phyloP scores from a whole-genome alignment of 23 tunicate species.

The Clavelina lepadiformis region DNA sequence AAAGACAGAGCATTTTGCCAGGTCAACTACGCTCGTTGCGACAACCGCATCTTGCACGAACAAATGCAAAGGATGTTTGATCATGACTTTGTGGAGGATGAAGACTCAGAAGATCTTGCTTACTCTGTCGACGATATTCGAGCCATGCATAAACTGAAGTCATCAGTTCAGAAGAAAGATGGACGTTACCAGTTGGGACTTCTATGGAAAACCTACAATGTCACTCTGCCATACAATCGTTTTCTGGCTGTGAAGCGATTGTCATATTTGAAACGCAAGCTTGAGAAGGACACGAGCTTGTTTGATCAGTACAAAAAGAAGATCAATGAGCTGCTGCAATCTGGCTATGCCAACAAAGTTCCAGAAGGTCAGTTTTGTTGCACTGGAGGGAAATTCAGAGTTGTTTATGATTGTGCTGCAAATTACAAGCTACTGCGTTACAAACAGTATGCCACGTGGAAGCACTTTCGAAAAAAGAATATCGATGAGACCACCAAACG shows the following conservation, averaged over 20 bases:
- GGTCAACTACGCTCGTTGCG: too few relatives aligned
- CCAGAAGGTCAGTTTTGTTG: not conserved
- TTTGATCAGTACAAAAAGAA: conserved; percentile 9
- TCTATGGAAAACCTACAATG: conserved; percentile 18
- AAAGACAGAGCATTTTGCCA: too few relatives aligned
- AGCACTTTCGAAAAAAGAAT: too few relatives aligned
- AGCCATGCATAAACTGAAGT: too few relatives aligned
- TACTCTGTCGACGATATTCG: too few relatives aligned
- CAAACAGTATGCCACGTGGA: too few relatives aligned
- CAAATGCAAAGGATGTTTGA: too few relatives aligned
- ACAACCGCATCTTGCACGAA: too few relatives aligned
- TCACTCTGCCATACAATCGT: conserved; percentile 22
- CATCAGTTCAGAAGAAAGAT: conserved; percentile 4
- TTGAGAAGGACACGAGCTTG: conserved; percentile 1
- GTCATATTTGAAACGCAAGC: conserved; percentile 2
- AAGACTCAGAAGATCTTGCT: too few relatives aligned
- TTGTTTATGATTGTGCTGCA: conserved; percentile 26
- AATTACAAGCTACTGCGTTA: too few relatives aligned
- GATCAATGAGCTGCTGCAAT: not conserved
- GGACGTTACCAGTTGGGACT: conserved; percentile 22
- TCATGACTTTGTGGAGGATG: too few relatives aligned
- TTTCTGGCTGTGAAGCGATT: conserved; percentile 10
- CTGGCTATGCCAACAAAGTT: conserved; percentile 9
- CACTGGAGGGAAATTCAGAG: conserved; percentile 27
- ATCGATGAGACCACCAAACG: too few relatives aligned